phyloP scores from a whole-genome alignment of 2,113 vertebrate genomes.

The Cynocephalus volans region DNA sequence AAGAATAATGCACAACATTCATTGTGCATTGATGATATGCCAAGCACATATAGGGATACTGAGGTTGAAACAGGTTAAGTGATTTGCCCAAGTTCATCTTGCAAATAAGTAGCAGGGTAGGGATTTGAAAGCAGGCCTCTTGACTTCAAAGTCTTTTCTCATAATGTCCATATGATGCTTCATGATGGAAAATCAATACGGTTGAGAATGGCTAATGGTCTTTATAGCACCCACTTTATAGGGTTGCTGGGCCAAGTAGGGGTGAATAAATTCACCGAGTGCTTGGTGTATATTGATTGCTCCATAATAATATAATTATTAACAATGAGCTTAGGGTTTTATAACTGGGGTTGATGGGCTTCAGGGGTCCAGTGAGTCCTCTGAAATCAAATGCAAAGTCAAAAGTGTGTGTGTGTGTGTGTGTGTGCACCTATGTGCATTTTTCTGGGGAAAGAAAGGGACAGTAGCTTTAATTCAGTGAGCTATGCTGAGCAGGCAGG shows the following conservation, averaged over 20 bases:
- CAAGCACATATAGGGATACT: neutral
- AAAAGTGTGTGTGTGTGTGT: neutral
- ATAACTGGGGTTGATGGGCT: neutral
- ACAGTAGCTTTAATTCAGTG: neutral
- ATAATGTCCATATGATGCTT: neutral
- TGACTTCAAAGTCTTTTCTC: neutral
- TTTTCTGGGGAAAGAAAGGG: neutral
- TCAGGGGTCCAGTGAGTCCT: neutral
- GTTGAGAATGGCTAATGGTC: neutral
- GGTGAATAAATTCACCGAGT: neutral
- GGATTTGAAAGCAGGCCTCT: neutral
- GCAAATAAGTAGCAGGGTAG: neutral
- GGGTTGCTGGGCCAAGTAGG: neutral
- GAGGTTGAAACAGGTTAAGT: neutral
- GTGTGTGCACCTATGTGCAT: neutral
- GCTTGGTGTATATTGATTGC: neutral
- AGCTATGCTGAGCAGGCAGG: neutral
- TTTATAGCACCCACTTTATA: neutral
- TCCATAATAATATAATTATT: neutral
- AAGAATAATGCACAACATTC: neutral
- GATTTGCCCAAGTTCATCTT: neutral
- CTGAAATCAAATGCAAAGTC: slow-evolving; percentile 6
- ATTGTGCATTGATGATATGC: neutral
- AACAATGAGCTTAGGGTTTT: neutral
- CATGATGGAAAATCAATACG: neutral